Percentiles rank a stretch among this genome's conserved stretches.
phyloP scores from a whole-genome alignment of 1,140 invertebrate genomes.

The Ectropis grisescens region DNA sequence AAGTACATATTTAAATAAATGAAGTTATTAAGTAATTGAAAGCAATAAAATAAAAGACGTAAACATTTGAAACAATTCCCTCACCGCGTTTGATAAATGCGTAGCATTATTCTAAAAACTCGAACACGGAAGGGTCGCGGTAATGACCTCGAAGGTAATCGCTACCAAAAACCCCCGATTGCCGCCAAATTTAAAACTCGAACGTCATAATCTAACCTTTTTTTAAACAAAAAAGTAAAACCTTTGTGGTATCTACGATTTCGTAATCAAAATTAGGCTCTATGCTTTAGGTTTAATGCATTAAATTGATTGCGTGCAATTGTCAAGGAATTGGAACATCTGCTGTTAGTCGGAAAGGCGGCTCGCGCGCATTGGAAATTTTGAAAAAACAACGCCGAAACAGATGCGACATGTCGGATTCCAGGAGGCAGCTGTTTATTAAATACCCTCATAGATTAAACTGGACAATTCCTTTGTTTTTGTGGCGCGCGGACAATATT shows the following conservation, averaged over 20 bases:
- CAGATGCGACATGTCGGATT: conserved; percentile 65
- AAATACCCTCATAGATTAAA: conserved; percentile 61
- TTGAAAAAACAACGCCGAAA: conserved; percentile 53
- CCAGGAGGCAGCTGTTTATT: conserved; percentile 62
- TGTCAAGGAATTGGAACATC: conserved; percentile 54
- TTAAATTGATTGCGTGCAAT: no score
- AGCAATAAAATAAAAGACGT: conserved; percentile 36
- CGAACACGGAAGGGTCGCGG: conserved; percentile 40
- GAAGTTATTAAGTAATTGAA: conserved; percentile 41
- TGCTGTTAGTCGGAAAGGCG: conserved; percentile 41
- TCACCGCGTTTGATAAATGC: conserved; percentile 47
- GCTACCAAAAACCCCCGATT: conserved; percentile 35
- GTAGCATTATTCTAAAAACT: conserved; percentile 38
- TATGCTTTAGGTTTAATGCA: no score
- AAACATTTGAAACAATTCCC: conserved; percentile 28
- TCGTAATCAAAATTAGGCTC: no score
- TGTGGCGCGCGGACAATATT: conserved; percentile 46
- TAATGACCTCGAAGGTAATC: conserved; percentile 55
- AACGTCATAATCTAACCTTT: conserved; percentile 53
- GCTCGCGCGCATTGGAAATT: conserved; percentile 57
- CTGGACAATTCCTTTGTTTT: conserved; percentile 48
- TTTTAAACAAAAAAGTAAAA: conserved; percentile 17
- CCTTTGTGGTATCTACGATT: conserved; percentile 11
- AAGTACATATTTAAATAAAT: conserved; percentile 12
- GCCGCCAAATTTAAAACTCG: conserved; percentile 51